Evolutionary conservation across 1,140 invertebrate genomes (phyloP).

Genomic region (Brachionus paranguensis): DNA sequence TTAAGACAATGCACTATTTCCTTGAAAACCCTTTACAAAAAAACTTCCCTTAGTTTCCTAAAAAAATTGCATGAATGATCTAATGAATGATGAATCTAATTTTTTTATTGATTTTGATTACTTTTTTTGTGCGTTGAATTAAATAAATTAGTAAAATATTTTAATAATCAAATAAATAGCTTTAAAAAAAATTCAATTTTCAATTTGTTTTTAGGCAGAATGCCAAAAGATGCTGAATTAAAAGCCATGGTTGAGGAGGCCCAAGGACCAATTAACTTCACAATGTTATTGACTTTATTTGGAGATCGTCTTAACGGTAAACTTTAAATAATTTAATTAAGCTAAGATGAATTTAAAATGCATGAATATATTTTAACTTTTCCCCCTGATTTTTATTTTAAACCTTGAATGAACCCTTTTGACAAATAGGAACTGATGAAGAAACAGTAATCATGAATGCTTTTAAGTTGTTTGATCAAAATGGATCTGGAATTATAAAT

Average conservation of each 20-base stretch:
- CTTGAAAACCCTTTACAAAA: too few species aligned
- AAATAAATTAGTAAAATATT: too few species aligned
- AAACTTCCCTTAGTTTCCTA: too few species aligned
- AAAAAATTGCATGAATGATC: too few species aligned
- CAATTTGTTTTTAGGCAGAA: conserved; percentile 56
- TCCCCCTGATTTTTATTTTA: background rate
- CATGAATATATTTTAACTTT: background rate
- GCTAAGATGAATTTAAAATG: background rate
- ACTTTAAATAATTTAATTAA: background rate
- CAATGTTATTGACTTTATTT: conserved; percentile 82
- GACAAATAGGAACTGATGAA: conserved; percentile 73
- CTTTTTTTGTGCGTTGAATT: too few species aligned
- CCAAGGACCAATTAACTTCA: conserved; percentile 87
- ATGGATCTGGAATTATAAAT: conserved; percentile 64
- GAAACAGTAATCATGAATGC: conserved; percentile 94
- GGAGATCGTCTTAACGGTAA: conserved; percentile 59
- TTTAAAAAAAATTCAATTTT: background rate
- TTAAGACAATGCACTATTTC: background rate
- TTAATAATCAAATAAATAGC: too few species aligned
- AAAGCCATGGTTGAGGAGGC: conserved; percentile 84
- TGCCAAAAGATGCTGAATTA: conserved; percentile 79
- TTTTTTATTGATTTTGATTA: too few species aligned
- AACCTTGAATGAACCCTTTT: background rate
- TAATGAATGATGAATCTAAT: too few species aligned
- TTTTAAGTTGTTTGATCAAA: conserved; percentile 91